Percentiles rank a stretch among this genome's conserved stretches.
phyloP scores from a whole-genome alignment of 2,888 invertebrate genomes.

The Drosophila monieri region DNA sequence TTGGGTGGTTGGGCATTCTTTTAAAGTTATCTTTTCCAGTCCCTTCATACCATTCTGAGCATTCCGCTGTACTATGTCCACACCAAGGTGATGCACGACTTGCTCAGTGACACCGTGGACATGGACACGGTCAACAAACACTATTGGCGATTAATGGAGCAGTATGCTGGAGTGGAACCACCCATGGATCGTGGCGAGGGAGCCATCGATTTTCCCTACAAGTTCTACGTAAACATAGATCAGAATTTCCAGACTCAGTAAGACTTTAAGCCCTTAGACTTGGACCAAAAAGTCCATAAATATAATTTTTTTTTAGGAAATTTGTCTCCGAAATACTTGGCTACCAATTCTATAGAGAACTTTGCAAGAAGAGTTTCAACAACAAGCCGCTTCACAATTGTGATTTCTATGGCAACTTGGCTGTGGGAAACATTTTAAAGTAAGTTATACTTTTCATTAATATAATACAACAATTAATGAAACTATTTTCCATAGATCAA shows the following conservation, averaged over 20 bases:
- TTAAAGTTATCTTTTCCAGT: constrained; percentile 80
- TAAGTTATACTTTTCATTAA: constrained; percentile 27
- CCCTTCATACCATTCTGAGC: constrained; percentile 89
- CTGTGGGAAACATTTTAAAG: constrained; percentile 89
- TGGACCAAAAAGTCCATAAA: accelerated
- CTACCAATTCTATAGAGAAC: constrained; percentile 90
- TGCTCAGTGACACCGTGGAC: constrained; percentile 86
- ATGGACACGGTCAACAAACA: constrained; percentile 87
- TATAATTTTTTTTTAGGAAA: constrained; percentile 85
- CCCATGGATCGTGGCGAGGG: constrained; percentile 87
- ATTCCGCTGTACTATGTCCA: constrained; percentile 89
- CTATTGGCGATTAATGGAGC: constrained; percentile 87
- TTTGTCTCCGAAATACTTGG: constrained; percentile 92
- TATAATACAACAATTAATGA: not conserved
- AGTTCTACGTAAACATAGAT: constrained; percentile 86
- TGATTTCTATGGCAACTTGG: constrained; percentile 91
- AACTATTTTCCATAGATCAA: constrained; percentile 76
- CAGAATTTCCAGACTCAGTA: constrained; percentile 82
- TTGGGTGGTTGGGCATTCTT: not conserved
- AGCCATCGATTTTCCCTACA: constrained; percentile 91
- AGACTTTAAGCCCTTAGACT: constrained; percentile 1
- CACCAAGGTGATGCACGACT: constrained; percentile 89
- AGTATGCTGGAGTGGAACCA: constrained; percentile 88
- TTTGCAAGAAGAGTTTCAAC: constrained; percentile 90
- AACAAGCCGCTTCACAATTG: constrained; percentile 91